phyloP scores from a whole-genome alignment of 2,888 invertebrate genomes.

The Malthinus flaveolus region DNA sequence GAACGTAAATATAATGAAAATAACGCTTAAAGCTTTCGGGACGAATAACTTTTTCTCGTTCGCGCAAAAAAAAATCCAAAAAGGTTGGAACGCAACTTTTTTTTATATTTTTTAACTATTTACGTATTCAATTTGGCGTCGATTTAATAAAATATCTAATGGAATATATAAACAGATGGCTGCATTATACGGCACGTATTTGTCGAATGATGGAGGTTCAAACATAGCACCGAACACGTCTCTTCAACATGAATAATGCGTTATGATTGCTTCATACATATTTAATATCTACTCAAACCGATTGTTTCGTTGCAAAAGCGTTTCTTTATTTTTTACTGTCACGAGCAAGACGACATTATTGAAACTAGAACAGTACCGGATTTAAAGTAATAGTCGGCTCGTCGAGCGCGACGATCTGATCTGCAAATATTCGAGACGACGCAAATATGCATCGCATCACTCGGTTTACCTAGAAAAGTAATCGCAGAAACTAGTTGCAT shows the following conservation, averaged over 20 bases:
- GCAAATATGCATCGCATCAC: too few relatives aligned
- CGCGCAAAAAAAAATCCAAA: neutral
- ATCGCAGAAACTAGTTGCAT: too few relatives aligned
- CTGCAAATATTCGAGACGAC: too few relatives aligned
- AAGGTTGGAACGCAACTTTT: slow-evolving; percentile 3
- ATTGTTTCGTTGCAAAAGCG: slow-evolving; percentile 36
- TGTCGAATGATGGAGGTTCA: slow-evolving; percentile 42
- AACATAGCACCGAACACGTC: slow-evolving; percentile 37
- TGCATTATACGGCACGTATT: slow-evolving; percentile 44
- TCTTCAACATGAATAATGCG: slow-evolving; percentile 45
- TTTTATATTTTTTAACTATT: slow-evolving; percentile 12
- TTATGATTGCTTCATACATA: slow-evolving; percentile 49
- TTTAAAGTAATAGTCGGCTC: neutral
- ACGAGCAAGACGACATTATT: slow-evolving; percentile 27
- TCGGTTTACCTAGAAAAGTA: too few relatives aligned
- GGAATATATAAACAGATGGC: slow-evolving; percentile 46
- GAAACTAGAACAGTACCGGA: slow-evolving; percentile 13
- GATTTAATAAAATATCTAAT: slow-evolving; percentile 42
- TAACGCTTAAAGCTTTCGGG: neutral
- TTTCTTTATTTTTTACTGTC: slow-evolving; percentile 34
- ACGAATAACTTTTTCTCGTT: neutral
- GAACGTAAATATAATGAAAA: slow-evolving; percentile 4
- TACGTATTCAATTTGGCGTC: slow-evolving; percentile 24
- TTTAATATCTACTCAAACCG: slow-evolving; percentile 43
- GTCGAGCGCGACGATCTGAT: too few relatives aligned